Conservation (phyloP, 2,888 invertebrate species). For the Callyntrura guangdongensis region DNA sequence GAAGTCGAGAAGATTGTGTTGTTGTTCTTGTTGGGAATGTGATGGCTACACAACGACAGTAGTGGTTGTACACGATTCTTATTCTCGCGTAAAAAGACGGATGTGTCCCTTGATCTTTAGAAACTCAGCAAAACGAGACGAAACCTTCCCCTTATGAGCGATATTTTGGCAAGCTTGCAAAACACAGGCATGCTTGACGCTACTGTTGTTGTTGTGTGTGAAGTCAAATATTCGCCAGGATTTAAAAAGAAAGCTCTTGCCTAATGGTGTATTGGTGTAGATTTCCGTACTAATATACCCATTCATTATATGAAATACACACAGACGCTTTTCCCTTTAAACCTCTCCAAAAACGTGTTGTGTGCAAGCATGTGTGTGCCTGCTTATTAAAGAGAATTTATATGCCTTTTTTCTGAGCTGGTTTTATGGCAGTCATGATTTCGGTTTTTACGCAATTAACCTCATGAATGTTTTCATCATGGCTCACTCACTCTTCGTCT, state of each 20-base stretch:
- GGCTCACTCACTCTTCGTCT: neutral
- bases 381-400: conserved; percentile 54
- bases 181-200: conserved; percentile 7
- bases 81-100: conserved; percentile 60
- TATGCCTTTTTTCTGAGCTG: conserved; percentile 24
- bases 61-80: conserved; percentile 50
- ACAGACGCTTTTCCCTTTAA: no score
- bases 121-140: conserved; percentile 52
- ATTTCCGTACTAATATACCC: neutral
- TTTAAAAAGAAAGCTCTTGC: neutral
- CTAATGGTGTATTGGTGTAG: neutral
- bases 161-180: conserved; percentile 73
- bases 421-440: conserved; percentile 66
- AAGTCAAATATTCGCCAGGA: neutral
- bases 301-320: neutral
- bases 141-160: conserved; percentile 36
- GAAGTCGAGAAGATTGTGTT: neutral
- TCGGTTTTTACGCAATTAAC: conserved; percentile 72
- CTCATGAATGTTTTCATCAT: conserved; percentile 54
- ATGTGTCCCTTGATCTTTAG: conserved; percentile 76
- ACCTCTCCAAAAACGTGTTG: no score
- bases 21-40: no score
- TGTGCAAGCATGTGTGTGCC: conserved; percentile 23
- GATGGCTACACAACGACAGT: conserved; percentile 1
- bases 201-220: no score